Conservation (phyloP, 2,797 vertebrate genomes). For the Rhinogobio ventralis region DNA sequence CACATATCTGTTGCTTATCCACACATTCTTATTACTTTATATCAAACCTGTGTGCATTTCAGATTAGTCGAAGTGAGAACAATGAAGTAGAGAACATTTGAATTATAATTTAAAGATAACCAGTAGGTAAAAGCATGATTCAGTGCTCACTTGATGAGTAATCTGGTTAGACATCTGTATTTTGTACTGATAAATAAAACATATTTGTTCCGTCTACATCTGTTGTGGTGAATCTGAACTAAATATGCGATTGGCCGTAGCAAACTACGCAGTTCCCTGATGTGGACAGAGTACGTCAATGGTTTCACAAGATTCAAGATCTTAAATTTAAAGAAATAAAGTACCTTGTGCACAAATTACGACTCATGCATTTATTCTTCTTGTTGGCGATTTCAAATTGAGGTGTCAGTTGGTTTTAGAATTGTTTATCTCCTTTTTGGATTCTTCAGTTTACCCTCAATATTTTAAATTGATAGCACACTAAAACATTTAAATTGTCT, state of each 20-base stretch:
- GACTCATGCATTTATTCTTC: not conserved
- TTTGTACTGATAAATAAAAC: conserved; percentile 5
- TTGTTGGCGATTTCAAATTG: not conserved
- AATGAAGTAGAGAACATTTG: not conserved
- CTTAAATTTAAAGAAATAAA: conserved; percentile 40
- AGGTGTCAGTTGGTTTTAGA: not conserved
- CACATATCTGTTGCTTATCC: conserved; percentile 8
- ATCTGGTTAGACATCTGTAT: conserved; percentile 21
- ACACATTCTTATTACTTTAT: not conserved
- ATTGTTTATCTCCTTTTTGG: not conserved
- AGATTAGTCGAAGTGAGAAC: conserved; percentile 9
- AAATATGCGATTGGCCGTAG: not conserved
- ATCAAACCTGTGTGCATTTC: conserved; percentile 25
- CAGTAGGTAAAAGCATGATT: conserved; percentile 21
- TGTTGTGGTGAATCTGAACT: conserved; percentile 42
- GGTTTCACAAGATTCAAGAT: conserved; percentile 7
- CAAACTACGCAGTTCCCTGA: not conserved
- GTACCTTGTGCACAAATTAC: not conserved
- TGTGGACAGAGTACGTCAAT: not conserved
- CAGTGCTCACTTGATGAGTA: conserved; percentile 4
- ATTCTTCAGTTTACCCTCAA: not conserved
- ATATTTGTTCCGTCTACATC: conserved; percentile 20
- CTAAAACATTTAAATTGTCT: not conserved
- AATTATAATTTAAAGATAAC: not conserved
- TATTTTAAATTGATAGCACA: not conserved